phyloP scores from a whole-genome alignment of 2,888 invertebrate genomes.

The Xylophagus ater region DNA sequence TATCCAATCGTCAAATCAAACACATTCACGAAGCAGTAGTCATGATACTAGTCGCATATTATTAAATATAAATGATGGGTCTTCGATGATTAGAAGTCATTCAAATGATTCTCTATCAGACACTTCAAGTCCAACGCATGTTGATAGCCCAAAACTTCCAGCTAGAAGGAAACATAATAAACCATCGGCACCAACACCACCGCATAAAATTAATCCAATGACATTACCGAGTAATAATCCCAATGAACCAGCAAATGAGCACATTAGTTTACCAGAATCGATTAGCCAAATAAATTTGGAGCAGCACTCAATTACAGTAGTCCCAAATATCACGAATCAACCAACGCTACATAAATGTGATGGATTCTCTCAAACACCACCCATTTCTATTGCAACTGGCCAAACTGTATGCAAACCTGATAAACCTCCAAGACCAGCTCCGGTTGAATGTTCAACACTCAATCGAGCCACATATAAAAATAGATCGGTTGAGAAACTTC shows the following conservation, averaged over 20 bases:
- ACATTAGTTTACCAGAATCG: too few relatives aligned
- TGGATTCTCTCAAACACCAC: constrained; percentile 20
- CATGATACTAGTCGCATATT: constrained; percentile 47
- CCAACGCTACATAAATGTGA: constrained; percentile 19
- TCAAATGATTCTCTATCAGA: constrained; percentile 58
- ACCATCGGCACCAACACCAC: constrained; percentile 59
- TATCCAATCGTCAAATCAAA: constrained; percentile 19
- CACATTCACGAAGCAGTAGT: constrained; percentile 47
- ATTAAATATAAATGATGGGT: constrained; percentile 28
- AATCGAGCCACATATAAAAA: constrained; percentile 21
- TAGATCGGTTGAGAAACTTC: constrained; percentile 11
- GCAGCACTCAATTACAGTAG: too few relatives aligned
- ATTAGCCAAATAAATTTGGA: too few relatives aligned
- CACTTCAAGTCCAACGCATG: constrained; percentile 55
- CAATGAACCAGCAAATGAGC: too few relatives aligned
- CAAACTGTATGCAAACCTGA: constrained; percentile 44
- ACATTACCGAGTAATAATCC: too few relatives aligned
- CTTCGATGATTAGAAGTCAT: constrained; percentile 41
- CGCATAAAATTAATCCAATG: constrained; percentile 24
- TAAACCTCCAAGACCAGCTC: constrained; percentile 51
- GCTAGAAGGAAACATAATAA: constrained; percentile 63
- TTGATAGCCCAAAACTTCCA: constrained; percentile 62
- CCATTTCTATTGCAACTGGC: constrained; percentile 8
- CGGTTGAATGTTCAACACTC: constrained; percentile 21
- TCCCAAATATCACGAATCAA: too few relatives aligned